Evolutionary conservation across 2,113 vertebrate genomes (phyloP), one percentile per base, ranked within the genome.

Genomic region (Microcebus lehilahytsara): DNA sequence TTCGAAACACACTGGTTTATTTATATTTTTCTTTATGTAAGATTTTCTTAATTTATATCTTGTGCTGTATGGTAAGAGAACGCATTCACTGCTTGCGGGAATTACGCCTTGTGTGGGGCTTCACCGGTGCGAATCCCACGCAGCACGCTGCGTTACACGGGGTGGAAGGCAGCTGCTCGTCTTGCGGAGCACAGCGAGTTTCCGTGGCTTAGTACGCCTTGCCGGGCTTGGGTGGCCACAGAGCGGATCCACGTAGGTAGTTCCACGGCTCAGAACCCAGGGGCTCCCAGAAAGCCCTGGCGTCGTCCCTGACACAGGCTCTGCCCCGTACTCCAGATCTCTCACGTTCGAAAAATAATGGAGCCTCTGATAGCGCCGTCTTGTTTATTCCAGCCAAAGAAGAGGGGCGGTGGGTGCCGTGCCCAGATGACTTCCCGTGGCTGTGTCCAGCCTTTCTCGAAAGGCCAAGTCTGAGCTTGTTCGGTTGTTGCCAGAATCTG

Each of bases 391-490:
- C 6, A 9, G 64, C 34, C 37, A 58, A 12, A 27, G 77, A 17
- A 40, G 23, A 37, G 40, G 19, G 22, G 0, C 3, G 1, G 0
- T 0, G 3, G 4, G 6, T 2, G 69, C 5, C 13, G 0, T 16
- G 0, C 9, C 37, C n/a, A 5, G 0, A 8, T 58, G 23, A 32
- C 0, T 0, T 32, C n/a, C 51, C 3, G 0, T 0, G n/a, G 22
- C 58, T 0, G 20, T 20, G 37, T 20, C 20, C 17, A 14, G 42
- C 53, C 40, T 16, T 16, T 13, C 13, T 6, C 1, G 3, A 37
- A 37, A 37, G 3, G 6, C 30, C 6, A 7, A 0, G 19, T 32
- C 25, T 20, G 2, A 8, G 13, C 2, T 7, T 34, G 5, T 49
- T 49, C 27, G 2, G 30, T 3, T 53, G 19, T 19, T 30, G 53